A percentile compares a stretch with the other conserved stretches of the same genome.
Conservation (phyloP, 1,140 invertebrate species). For the Drosophila parvula region DNA sequence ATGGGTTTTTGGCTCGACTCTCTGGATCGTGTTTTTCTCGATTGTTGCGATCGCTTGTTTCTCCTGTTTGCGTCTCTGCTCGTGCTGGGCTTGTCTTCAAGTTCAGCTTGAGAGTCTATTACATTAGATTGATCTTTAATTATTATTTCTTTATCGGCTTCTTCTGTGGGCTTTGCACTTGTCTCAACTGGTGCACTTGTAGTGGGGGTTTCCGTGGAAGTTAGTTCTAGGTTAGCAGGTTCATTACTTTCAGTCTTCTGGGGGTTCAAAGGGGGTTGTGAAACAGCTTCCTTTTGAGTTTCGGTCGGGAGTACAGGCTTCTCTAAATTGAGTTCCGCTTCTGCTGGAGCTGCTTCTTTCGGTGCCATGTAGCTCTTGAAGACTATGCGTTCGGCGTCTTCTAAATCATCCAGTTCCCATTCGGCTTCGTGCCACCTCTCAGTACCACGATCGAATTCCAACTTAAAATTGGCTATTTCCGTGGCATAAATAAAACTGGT, state of each 20-base stretch:
- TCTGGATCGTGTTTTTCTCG: constrained; percentile 36
- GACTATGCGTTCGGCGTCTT: constrained; percentile 49
- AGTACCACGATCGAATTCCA: constrained; percentile 68
- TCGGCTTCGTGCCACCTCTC: constrained; percentile 62
- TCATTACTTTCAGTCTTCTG: constrained; percentile 8
- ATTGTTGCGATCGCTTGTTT: constrained; percentile 46
- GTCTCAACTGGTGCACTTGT: neutral
- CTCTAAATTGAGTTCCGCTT: neutral
- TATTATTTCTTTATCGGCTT: neutral
- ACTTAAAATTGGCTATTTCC: constrained; percentile 73
- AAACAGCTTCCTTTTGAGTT: neutral
- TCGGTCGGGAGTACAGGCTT: neutral
- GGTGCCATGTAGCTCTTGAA: constrained; percentile 69
- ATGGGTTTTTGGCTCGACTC: constrained; percentile 64
- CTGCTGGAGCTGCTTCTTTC: constrained; percentile 1
- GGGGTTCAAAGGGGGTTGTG: neutral
- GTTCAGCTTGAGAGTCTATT: neutral
- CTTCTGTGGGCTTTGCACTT: neutral
- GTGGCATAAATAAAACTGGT: constrained; percentile 68
- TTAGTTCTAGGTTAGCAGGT: neutral
- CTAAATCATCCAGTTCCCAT: constrained; percentile 50
- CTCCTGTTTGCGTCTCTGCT: constrained; percentile 47
- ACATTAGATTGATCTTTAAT: neutral
- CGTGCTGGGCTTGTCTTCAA: constrained; percentile 52
- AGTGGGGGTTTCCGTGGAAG: neutral